Base-by-base conservation (phyloP, 2,888 invertebrate genomes). In the Conus canariensis region DNA sequence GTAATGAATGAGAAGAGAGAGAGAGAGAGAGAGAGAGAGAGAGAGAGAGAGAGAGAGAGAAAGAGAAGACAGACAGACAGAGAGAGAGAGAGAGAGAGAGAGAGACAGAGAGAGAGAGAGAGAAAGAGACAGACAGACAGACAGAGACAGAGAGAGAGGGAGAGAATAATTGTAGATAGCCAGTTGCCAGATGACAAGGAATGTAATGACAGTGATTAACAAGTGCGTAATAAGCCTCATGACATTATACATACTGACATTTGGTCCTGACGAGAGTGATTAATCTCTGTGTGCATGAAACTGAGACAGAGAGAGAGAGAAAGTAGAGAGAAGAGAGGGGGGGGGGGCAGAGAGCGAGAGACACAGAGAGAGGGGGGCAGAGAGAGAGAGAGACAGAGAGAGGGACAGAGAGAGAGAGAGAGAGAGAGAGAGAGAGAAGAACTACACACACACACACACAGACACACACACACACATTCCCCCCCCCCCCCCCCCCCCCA, bases 21-120 rank as follows among this genome's bases (percentile, higher is more conserved):
- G 80, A 80, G 80, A 80, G 80, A 80, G 80, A 80, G 25, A 45
- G 80, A 80, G 80, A 80, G 80, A 80, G 80, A 80, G 80, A 80
- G 80, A 80, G 25, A 80, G 80, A 80, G 30, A 30, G 45, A 45
- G 45, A 45, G 45, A 74, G 74, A 74, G 74, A 74, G 74, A 74
- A 16, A n/a, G n/a, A n/a, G n/a, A 4, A 80, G 80, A 80, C 56
- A 45, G 80, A 30, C 56, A 16, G 25, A 45, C 3, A 80, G 80
- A 80, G 80, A 80, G 25, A 80, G 45, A 80, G 25, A 30, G 56
- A 80, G 80, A 80, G 80, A 80, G 80, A 80, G 80, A 80, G 80
- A 80, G 45, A 80, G 80, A 45, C 5, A 80, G 80, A 80, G 45
- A 80, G 80, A 80, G 4, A 80, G 80, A 80, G 5, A 30, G 45